Evolutionary conservation across 2,888 invertebrate genomes (phyloP).

Genomic region (Drosophila anceps): DNA sequence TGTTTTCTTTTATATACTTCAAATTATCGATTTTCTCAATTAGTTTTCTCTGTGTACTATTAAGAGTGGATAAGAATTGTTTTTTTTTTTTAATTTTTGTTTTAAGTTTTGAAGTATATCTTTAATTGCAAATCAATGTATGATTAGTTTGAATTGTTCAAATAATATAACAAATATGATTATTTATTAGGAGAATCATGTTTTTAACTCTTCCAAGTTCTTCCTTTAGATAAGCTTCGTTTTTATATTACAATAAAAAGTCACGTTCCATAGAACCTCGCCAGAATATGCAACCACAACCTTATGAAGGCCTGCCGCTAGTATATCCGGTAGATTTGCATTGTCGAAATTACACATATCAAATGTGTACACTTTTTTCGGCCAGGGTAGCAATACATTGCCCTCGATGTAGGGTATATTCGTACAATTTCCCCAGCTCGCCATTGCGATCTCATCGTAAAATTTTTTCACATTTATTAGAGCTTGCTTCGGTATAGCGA

Average conservation of each 20-base stretch:
- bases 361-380: background rate
- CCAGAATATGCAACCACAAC: background rate
- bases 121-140: too few relatives aligned
- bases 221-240: background rate
- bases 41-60: too few relatives aligned
- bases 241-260: background rate
- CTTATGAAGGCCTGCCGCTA: background rate
- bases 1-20: too few relatives aligned
- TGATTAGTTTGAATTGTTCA: too few relatives aligned
- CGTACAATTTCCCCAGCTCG: background rate
- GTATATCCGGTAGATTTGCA: background rate
- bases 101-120: too few relatives aligned
- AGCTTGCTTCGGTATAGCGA: background rate
- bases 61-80: too few relatives aligned
- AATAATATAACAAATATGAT: too few relatives aligned
- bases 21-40: too few relatives aligned
- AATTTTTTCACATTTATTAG: background rate
- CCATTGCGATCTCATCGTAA: background rate
- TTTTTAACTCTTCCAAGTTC: too few relatives aligned
- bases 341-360: background rate
- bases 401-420: background rate
- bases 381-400: background rate
- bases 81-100: too few relatives aligned
- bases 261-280: background rate
- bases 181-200: too few relatives aligned